A percentile compares a stretch with the other conserved stretches of the same genome.
Conservation (phyloP, 2,888 invertebrate species). For the Agrochola circellaris region DNA sequence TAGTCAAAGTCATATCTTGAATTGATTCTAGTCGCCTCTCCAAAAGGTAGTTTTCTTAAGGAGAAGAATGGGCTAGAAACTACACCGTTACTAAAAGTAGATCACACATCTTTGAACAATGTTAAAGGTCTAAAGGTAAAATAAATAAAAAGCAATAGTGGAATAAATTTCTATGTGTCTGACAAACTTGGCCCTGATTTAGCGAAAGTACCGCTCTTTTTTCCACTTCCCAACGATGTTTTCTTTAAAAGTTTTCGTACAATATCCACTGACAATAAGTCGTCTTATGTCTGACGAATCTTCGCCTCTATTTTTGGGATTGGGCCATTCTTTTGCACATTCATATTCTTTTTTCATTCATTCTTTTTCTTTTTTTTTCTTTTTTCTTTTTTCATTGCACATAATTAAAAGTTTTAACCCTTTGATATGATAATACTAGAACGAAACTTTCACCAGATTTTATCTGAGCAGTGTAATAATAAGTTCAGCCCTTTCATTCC, state of each 20-base stretch:
- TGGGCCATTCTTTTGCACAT: no score
- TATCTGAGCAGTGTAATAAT: background rate
- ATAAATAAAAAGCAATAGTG: background rate
- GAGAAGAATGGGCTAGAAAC: no score
- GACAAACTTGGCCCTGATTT: background rate
- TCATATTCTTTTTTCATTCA: no score
- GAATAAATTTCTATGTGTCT: background rate
- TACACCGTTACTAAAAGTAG: background rate
- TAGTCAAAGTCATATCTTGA: no score
- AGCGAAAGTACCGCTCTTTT: background rate
- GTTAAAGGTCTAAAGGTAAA: background rate
- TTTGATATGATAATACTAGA: slow-evolving; percentile 5
- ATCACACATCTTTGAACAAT: background rate
- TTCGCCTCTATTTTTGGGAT: background rate
- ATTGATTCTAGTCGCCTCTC: no score
- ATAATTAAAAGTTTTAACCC: background rate
- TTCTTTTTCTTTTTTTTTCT: no score
- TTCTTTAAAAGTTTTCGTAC: no score
- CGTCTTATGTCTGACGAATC: background rate
- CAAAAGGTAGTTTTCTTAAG: no score
- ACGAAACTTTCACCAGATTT: background rate
- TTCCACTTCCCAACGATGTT: background rate
- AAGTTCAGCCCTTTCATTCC: background rate
- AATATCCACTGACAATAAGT: background rate
- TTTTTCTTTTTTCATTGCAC: background rate